Conservation (phyloP, 2,113 vertebrate genomes). For the Burhinus bistriatus region DNA sequence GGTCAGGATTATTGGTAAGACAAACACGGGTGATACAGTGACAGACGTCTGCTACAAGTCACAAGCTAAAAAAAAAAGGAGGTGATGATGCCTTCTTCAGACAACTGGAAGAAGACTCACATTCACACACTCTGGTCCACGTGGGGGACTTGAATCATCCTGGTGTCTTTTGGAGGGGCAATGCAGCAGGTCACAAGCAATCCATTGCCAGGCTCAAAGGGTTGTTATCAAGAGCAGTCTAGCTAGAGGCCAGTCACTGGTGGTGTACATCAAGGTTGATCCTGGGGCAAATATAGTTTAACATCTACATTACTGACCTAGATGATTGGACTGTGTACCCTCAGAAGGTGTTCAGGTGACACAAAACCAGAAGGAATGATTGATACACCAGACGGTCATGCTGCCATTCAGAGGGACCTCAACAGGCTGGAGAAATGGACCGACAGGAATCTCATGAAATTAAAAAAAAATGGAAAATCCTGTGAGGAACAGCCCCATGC, state of each 20-base stretch:
- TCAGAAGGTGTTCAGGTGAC: not conserved
- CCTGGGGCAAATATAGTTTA: not conserved
- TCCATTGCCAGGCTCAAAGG: not conserved
- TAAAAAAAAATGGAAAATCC: not conserved
- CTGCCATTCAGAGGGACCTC: not conserved
- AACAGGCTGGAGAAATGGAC: not conserved
- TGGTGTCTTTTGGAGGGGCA: not conserved
- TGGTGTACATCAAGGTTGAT: not conserved
- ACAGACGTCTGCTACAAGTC: not conserved
- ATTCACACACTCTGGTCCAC: accelerated
- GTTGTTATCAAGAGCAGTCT: not conserved
- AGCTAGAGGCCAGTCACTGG: not conserved
- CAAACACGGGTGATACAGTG: not conserved
- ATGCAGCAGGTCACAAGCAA: not conserved
- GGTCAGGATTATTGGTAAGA: not conserved
- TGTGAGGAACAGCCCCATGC: not conserved
- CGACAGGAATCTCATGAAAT: not conserved
- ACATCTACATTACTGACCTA: not conserved
- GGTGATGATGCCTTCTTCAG: not conserved
- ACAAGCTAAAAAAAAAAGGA: not conserved
- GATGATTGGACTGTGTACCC: not conserved
- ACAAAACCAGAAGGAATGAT: not conserved
- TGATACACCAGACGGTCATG: not conserved
- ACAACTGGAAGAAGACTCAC: not conserved
- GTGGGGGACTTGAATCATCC: not conserved